phyloP scores from a whole-genome alignment of 1,140 invertebrate genomes.

The Dermatophagoides farinae region DNA sequence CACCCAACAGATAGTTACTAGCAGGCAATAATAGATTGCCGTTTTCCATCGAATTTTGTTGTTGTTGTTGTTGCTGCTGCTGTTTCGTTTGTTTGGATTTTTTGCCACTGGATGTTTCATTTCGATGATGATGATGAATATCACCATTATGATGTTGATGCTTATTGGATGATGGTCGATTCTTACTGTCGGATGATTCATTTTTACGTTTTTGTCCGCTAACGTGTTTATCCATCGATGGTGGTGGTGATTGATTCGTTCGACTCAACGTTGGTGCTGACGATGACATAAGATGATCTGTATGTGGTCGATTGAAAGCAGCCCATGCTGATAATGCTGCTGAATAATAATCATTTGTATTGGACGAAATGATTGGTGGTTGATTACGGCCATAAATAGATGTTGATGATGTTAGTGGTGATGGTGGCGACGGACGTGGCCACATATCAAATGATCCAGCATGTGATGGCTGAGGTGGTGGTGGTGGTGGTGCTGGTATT shows the following conservation, averaged over 20 bases:
- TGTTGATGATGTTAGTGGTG: too few relatives aligned
- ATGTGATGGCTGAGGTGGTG: background rate
- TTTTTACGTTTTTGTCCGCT: conserved; percentile 5
- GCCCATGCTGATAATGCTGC: conserved; percentile 1
- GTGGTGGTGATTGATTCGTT: background rate
- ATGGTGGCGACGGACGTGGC: too few relatives aligned
- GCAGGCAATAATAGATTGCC: too few relatives aligned
- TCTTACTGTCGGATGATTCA: background rate
- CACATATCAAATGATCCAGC: too few relatives aligned
- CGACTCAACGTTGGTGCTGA: background rate
- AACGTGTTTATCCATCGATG: background rate
- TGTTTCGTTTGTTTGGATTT: background rate
- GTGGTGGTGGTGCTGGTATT: too few relatives aligned
- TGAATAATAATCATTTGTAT: background rate
- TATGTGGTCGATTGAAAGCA: background rate
- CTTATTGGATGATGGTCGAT: background rate
- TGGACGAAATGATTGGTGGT: too few relatives aligned
- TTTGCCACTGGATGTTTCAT: background rate
- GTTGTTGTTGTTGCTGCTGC: too few relatives aligned
- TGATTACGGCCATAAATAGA: too few relatives aligned
- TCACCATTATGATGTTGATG: conserved; percentile 1
- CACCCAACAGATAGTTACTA: too few relatives aligned
- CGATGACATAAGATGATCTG: background rate
- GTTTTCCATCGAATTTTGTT: too few relatives aligned
- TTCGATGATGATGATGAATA: background rate